Evolutionary conservation across 2,797 vertebrate species (phyloP).

Genomic region (Gorsachius magnificus): DNA sequence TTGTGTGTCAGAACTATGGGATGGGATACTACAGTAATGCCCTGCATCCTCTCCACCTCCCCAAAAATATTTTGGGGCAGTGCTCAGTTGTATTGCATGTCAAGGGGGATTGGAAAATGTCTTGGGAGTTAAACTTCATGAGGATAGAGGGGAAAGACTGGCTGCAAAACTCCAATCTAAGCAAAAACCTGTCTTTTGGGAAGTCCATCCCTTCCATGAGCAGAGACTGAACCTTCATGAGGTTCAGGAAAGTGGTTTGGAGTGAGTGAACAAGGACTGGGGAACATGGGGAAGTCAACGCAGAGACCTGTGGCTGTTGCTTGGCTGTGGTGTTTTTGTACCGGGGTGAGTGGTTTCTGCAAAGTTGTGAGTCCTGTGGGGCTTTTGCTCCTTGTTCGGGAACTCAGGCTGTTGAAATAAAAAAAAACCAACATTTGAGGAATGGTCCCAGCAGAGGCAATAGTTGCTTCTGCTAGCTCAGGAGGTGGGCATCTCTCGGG

Average conservation of each 20-base stretch:
- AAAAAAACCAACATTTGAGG: background rate
- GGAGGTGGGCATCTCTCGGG: background rate
- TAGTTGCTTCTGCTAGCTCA: background rate
- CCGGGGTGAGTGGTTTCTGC: fast-evolving
- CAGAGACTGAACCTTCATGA: background rate
- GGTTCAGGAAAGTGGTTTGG: background rate
- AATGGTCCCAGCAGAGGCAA: background rate
- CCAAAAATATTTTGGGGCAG: background rate
- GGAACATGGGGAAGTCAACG: fast-evolving
- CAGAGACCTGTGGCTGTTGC: background rate
- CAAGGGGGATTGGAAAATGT: background rate
- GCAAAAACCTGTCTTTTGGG: background rate
- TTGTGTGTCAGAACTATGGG: background rate
- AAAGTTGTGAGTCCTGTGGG: background rate
- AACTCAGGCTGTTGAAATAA: background rate
- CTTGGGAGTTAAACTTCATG: background rate
- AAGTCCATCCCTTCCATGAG: background rate
- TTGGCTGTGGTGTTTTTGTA: background rate
- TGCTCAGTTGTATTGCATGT: background rate
- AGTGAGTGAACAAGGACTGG: background rate
- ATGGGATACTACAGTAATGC: background rate
- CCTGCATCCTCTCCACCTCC: background rate
- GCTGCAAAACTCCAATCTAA: background rate
- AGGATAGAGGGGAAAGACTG: background rate
- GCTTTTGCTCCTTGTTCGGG: background rate